Conservation (phyloP, 2,113 vertebrate genomes). For the Erythrocercus mccallii region DNA sequence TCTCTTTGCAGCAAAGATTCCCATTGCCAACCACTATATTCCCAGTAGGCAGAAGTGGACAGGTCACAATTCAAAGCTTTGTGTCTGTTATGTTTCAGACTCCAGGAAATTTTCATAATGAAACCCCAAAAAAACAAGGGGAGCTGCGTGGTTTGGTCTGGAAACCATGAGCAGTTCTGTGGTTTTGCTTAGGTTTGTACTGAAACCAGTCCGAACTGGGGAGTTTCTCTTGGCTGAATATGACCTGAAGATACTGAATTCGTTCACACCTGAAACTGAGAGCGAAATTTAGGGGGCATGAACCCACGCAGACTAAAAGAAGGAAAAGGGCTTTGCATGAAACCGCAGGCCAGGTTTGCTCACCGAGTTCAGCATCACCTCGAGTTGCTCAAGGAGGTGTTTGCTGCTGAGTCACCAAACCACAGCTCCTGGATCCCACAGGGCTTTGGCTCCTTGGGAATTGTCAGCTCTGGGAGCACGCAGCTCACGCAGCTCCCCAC, state of each 20-base stretch:
- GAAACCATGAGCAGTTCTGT: conserved; percentile 54
- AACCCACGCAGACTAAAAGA: conserved; percentile 5
- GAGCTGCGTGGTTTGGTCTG: conserved; percentile 23
- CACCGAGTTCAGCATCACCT: background rate
- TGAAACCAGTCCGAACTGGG: background rate
- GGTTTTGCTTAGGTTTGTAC: conserved; percentile 44
- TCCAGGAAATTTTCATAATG: background rate
- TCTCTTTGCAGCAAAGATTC: background rate
- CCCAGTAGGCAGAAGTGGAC: background rate
- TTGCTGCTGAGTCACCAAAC: background rate
- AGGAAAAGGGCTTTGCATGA: conserved; percentile 18
- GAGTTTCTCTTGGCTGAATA: background rate
- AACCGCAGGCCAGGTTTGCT: conserved; percentile 29
- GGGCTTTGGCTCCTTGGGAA: background rate
- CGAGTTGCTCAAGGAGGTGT: accelerated
- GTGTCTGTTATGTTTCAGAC: background rate
- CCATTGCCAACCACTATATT: background rate
- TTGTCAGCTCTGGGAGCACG: background rate
- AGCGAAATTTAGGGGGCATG: conserved; percentile 26
- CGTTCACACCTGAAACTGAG: conserved; percentile 54
- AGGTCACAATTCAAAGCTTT: background rate
- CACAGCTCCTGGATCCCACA: background rate
- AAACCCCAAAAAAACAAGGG: background rate
- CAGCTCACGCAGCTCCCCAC: too few species aligned
- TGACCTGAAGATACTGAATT: background rate